Evolutionary conservation across 2,888 invertebrate genomes (phyloP), one percentile per base, ranked within the genome.

Genomic region (Limnephilus lunatus): DNA sequence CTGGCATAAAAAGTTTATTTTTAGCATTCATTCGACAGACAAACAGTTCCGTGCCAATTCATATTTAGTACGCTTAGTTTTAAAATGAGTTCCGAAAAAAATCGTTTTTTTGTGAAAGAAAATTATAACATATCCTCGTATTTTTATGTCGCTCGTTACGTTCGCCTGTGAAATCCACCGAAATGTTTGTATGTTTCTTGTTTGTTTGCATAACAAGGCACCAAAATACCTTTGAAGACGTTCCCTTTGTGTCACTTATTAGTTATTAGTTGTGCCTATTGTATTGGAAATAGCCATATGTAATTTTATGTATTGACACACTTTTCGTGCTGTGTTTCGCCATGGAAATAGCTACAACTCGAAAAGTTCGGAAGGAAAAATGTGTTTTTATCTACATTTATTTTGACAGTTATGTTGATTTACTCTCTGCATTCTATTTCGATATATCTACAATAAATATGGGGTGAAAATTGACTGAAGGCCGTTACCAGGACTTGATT

Each of bases 221-320:
- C 68, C 68, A 68, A 25, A 68, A 68, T 68, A 68, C 68, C 68
- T 68, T 68, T 68, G 68, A 68, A 68, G 68, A 68, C 7, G 68
- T 68, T 68, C 68, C 68, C 68, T 68, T 68, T 68, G 68, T 68
- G 68, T 68, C 68, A 68, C 68, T 68, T 68, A 68, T 68, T 68
- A 68, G 68, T 25, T 68, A 68, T 68, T 68, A 68, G 68, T 68
- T 68, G 68, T 68, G 68, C 68, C 68, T n/a, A 68, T 68, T 68
- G 68, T 68, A 68, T 68, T 68, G 68, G 68, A 68, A 68, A 68
- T 68, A 25, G 0, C 9, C 68, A 68, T 68, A n/a, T 68, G n/a
- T n/a, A n/a, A n/a, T n/a, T n/a, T n/a, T n/a, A n/a, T n/a, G 68
- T 68, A 68, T 68, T 68, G 68, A 68, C 68, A 68, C 68, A 68